Conservation (phyloP, 2,888 invertebrate genomes). For the Drosophila siamana region DNA sequence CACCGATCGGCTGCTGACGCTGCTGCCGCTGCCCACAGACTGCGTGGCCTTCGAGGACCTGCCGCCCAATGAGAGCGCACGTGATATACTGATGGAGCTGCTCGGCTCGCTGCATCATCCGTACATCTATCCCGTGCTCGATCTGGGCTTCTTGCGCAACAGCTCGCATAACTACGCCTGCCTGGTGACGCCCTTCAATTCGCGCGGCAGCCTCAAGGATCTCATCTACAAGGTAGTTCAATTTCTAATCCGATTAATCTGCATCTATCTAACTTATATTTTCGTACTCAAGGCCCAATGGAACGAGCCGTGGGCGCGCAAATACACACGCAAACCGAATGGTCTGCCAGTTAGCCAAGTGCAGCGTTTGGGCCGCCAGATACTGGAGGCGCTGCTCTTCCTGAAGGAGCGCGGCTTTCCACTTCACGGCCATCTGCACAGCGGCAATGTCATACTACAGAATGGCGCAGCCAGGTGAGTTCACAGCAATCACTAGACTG, state of each 20-base stretch:
- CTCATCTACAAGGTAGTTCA: slow-evolving; percentile 92
- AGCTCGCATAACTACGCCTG: slow-evolving; percentile 88
- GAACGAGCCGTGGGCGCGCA: slow-evolving; percentile 92
- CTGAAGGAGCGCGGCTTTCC: slow-evolving; percentile 94
- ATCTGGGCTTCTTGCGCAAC: slow-evolving; percentile 90
- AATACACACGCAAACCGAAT: slow-evolving; percentile 89
- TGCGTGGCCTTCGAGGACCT: slow-evolving; percentile 86
- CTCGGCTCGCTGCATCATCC: slow-evolving; percentile 96
- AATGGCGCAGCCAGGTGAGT: slow-evolving; percentile 94
- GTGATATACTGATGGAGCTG: slow-evolving; percentile 91
- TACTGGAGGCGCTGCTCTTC: slow-evolving; percentile 94
- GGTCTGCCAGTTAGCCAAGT: slow-evolving; percentile 92
- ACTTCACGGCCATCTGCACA: slow-evolving; percentile 93
- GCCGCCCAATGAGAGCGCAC: slow-evolving; percentile 88
- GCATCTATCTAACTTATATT: background rate
- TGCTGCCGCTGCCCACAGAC: slow-evolving; percentile 85
- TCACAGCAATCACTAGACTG: slow-evolving; percentile 17
- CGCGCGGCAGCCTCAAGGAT: slow-evolving; percentile 94
- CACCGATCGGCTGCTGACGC: slow-evolving; percentile 85
- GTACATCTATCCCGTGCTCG: slow-evolving; percentile 95
- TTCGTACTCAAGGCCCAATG: slow-evolving; percentile 89
- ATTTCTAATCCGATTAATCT: slow-evolving; percentile 37
- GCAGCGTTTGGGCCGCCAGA: slow-evolving; percentile 94
- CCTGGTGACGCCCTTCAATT: slow-evolving; percentile 93
- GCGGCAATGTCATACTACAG: slow-evolving; percentile 95